Evolutionary conservation across 2,888 invertebrate genomes (phyloP).

Genomic region (Perizoma flavofasciatum): DNA sequence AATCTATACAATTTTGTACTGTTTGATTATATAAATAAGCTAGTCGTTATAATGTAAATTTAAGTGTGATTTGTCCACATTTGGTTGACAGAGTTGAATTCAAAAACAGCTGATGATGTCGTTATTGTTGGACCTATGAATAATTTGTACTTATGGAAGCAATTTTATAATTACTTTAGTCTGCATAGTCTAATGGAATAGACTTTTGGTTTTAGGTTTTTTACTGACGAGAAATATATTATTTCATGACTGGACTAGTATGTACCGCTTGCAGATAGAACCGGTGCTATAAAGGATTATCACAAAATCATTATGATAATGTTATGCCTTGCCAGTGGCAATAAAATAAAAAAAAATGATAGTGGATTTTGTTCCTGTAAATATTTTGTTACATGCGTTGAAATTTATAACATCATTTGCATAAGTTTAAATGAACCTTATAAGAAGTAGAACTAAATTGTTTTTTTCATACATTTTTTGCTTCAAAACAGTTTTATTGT

Average conservation of each 20-base stretch:
- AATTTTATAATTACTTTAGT: constrained; percentile 43
- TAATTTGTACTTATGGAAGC: constrained; percentile 59
- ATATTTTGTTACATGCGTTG: constrained; percentile 27
- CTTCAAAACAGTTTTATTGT: constrained; percentile 24
- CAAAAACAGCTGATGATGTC: constrained; percentile 58
- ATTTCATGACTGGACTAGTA: constrained; percentile 29
- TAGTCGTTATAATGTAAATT: constrained; percentile 62
- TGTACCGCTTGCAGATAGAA: constrained; percentile 30
- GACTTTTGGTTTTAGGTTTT: constrained; percentile 36
- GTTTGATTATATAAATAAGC: constrained; percentile 58
- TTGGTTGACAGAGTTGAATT: too few species aligned
- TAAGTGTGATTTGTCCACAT: constrained; percentile 61
- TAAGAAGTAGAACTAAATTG: constrained; percentile 11
- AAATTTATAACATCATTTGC: constrained; percentile 20
- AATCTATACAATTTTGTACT: constrained; percentile 48
- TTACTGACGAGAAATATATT: constrained; percentile 35
- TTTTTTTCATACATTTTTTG: constrained; percentile 21
- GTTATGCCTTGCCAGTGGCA: constrained; percentile 27
- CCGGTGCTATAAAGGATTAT: constrained; percentile 35
- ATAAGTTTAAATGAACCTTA: constrained; percentile 17
- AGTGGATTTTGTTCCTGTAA: constrained; percentile 27
- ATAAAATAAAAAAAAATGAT: constrained; percentile 14
- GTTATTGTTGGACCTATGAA: constrained; percentile 50
- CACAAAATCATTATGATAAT: constrained; percentile 30
- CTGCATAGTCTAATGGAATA: constrained; percentile 39